phyloP scores from a whole-genome alignment of 2,113 vertebrate species.

The Megaptera novaeangliae region DNA sequence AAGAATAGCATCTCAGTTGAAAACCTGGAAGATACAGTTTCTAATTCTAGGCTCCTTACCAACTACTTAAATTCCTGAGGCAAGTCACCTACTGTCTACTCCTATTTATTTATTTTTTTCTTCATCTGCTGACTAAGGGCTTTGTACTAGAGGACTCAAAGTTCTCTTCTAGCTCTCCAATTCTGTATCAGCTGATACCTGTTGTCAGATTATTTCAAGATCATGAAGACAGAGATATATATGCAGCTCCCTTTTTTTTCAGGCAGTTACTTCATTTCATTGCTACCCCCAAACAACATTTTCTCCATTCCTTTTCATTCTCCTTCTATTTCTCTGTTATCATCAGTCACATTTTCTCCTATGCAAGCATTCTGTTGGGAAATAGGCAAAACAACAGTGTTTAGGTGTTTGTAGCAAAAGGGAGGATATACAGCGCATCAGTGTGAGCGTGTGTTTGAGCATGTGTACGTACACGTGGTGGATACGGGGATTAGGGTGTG shows the following conservation, averaged over 20 bases:
- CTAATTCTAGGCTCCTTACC: not conserved
- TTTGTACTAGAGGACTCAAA: not conserved
- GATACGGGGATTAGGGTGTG: no score
- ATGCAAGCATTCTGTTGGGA: not conserved
- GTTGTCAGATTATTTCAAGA: not conserved
- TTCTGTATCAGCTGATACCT: not conserved
- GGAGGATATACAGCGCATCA: not conserved
- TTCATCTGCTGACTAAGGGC: not conserved
- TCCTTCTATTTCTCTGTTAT: not conserved
- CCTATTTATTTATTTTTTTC: not conserved
- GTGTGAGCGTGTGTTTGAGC: not conserved
- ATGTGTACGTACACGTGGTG: fast-evolving
- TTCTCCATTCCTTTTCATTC: not conserved
- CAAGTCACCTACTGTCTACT: not conserved
- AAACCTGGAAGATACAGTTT: not conserved
- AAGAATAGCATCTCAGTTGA: not conserved
- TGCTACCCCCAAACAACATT: not conserved
- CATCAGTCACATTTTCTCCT: not conserved
- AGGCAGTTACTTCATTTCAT: not conserved
- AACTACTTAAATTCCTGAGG: not conserved
- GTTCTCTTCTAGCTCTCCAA: not conserved
- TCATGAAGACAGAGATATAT: not conserved
- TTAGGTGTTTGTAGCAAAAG: not conserved
- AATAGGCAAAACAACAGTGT: not conserved
- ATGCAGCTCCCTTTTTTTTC: not conserved